Conservation (phyloP, 2,113 vertebrate genomes). For the Menidia beryllina region DNA sequence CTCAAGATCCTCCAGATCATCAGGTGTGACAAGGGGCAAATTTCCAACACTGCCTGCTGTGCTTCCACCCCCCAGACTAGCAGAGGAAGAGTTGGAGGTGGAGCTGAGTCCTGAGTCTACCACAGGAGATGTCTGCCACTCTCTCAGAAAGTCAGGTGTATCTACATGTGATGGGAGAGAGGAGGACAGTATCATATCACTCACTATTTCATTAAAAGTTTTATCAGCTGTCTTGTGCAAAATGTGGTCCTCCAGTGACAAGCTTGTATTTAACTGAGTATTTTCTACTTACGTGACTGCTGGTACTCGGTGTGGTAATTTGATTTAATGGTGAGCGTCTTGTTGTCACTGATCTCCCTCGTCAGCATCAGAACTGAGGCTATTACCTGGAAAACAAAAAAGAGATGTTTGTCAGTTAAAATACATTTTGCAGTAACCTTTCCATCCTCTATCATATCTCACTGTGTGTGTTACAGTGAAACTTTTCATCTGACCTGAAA, state of each 20-base stretch:
- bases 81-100: constrained; percentile 96
- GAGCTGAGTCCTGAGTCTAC: constrained; percentile 95
- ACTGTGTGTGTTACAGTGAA: neutral
- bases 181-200: neutral
- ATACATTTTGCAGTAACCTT: neutral
- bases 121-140: constrained; percentile 92
- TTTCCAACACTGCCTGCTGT: constrained; percentile 91
- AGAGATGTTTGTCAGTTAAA: neutral
- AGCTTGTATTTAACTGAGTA: neutral
- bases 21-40: constrained; percentile 92
- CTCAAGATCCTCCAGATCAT: constrained; percentile 92
- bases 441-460: neutral
- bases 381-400: constrained; percentile 78
- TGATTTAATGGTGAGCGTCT: constrained; percentile 93
- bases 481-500: constrained; percentile 81
- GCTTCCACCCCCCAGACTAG: constrained; percentile 87
- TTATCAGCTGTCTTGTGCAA: neutral
- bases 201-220: neutral
- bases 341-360: constrained; percentile 92
- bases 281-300: constrained; percentile 86
- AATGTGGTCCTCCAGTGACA: neutral
- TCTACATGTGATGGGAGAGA: constrained; percentile 75
- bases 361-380: constrained; percentile 96
- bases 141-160: constrained; percentile 94
- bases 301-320: constrained; percentile 91